Conservation (phyloP, 2,888 invertebrate species). For the Elmis aenea region DNA sequence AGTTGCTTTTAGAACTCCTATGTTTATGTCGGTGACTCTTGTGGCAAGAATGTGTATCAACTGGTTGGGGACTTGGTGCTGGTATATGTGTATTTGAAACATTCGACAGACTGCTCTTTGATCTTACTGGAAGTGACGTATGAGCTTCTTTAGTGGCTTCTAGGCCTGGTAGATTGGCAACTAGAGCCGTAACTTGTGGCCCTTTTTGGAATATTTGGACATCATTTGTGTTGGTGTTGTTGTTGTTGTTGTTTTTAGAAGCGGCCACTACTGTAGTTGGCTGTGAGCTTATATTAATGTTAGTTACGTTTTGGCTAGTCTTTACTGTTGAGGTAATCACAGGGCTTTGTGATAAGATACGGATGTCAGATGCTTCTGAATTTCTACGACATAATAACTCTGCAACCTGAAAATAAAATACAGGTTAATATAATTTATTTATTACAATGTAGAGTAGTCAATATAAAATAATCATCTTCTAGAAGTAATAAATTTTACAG, state of each 20-base stretch:
- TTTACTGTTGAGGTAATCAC: constrained; percentile 51
- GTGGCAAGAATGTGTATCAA: constrained; percentile 33
- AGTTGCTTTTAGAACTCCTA: constrained; percentile 32
- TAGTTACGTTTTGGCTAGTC: constrained; percentile 62
- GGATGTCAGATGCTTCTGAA: constrained; percentile 37
- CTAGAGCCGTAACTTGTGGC: constrained; percentile 71
- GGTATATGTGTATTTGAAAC: constrained; percentile 53
- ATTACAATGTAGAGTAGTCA: no score
- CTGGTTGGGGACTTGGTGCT: constrained; percentile 33
- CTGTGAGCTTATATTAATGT: constrained; percentile 64
- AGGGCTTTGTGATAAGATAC: constrained; percentile 35
- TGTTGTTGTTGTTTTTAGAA: no score
- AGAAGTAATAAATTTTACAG: no score
- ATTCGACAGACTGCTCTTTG: constrained; percentile 50
- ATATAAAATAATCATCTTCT: no score
- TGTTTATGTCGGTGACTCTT: constrained; percentile 35
- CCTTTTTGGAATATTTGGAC: constrained; percentile 68
- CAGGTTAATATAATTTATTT: not conserved
- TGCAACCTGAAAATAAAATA: constrained; percentile 36
- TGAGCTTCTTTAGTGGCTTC: constrained; percentile 44
- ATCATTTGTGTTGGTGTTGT: constrained; percentile 15
- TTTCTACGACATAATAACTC: constrained; percentile 48
- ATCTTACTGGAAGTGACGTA: constrained; percentile 47
- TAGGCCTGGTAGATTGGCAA: constrained; percentile 59
- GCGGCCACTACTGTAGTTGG: constrained; percentile 41